Percentiles rank a stretch among this genome's conserved stretches.
Conservation (phyloP, 2,113 vertebrate genomes). For the Illadopsis cleaveri region DNA sequence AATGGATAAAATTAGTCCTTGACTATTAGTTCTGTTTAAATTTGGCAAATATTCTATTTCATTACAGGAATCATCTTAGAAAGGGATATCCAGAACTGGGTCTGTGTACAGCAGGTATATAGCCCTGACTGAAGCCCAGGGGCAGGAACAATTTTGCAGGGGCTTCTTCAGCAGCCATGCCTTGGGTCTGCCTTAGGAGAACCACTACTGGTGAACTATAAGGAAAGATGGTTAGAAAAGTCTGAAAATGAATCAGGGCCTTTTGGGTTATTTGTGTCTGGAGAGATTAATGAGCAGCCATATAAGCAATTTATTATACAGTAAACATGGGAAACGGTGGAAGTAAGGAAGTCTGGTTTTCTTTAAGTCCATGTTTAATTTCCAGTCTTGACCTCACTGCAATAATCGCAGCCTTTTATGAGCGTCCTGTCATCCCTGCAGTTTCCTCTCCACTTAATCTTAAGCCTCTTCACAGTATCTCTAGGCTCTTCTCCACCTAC, state of each 20-base stretch:
- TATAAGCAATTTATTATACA: neutral
- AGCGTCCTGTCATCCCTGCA: neutral
- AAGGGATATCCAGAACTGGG: neutral
- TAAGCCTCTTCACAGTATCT: neutral
- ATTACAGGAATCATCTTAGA: neutral
- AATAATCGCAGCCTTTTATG: neutral
- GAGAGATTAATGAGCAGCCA: neutral
- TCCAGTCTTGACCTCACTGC: neutral
- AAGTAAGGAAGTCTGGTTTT: neutral
- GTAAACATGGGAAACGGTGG: neutral
- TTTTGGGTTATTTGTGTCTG: neutral
- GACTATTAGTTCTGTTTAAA: neutral
- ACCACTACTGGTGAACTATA: neutral
- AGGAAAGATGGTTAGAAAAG: neutral
- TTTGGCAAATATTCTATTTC: neutral
- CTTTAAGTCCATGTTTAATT: neutral
- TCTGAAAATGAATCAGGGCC: neutral
- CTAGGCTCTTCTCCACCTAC: neutral
- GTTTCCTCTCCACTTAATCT: neutral
- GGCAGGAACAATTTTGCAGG: neutral
- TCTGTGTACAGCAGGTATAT: neutral
- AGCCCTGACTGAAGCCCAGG: neutral
- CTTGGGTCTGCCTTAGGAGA: neutral
- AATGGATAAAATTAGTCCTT: neutral
- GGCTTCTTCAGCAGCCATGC: neutral